phyloP scores from a whole-genome alignment of 2,113 vertebrate species.

The Cryptotis parvus region DNA sequence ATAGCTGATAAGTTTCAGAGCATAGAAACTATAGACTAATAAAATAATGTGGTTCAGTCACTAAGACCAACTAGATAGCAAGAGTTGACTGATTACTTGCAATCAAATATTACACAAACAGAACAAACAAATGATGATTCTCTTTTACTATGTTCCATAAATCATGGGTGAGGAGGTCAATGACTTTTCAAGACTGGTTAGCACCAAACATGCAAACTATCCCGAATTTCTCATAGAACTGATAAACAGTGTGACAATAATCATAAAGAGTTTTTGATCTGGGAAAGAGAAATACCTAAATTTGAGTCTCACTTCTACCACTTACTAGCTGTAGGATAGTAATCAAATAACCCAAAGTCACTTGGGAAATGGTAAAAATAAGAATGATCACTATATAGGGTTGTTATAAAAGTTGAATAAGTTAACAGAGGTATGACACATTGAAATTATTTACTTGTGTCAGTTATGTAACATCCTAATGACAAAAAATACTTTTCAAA shows the following conservation, averaged over 20 bases:
- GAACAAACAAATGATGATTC: neutral
- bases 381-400: neutral
- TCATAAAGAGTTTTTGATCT: neutral
- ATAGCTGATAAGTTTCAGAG: conserved; percentile 64
- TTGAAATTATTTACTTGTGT: neutral
- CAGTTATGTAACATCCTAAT: neutral
- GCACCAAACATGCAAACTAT: neutral
- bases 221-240: neutral
- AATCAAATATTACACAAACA: conserved; percentile 8
- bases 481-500: neutral
- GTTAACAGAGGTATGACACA: neutral
- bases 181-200: neutral
- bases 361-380: neutral
- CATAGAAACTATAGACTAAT: conserved; percentile 70
- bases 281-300: neutral
- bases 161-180: neutral
- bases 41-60: conserved; percentile 19
- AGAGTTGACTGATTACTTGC: neutral
- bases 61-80: neutral
- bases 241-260: neutral
- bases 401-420: neutral
- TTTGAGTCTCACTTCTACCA: neutral
- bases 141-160: conserved; percentile 20
- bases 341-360: neutral
- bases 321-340: neutral